phyloP scores from a whole-genome alignment of 1,140 invertebrate species.

The Brachionus rubens region DNA sequence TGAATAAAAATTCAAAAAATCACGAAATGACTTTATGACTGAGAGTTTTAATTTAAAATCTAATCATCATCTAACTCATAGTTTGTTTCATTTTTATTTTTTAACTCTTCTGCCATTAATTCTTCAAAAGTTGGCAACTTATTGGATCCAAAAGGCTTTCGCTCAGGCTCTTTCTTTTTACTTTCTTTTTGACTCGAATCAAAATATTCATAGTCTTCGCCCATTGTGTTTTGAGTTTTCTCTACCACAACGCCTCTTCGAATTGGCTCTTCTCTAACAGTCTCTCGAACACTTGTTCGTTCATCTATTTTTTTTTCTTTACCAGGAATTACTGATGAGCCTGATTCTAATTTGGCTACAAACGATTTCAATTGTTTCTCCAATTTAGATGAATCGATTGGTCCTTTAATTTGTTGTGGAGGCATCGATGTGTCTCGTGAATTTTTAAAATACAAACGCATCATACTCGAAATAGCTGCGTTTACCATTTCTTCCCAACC shows the following conservation, averaged over 20 bases:
- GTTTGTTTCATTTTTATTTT: constrained; percentile 39
- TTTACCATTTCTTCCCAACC: constrained; percentile 67
- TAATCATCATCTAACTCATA: constrained; percentile 38
- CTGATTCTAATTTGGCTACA: constrained; percentile 62
- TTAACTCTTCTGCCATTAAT: constrained; percentile 15
- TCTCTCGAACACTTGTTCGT: neutral
- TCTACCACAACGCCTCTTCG: neutral
- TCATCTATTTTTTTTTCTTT: neutral
- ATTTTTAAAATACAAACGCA: constrained; percentile 57
- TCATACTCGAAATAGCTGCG: constrained; percentile 62
- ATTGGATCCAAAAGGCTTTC: neutral
- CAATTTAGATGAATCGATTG: constrained; percentile 63
- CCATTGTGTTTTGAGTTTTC: neutral
- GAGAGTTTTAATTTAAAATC: neutral
- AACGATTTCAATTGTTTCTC: constrained; percentile 65
- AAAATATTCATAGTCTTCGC: constrained; percentile 19
- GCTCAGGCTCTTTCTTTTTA: neutral
- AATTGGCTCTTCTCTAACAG: neutral
- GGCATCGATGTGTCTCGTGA: constrained; percentile 55
- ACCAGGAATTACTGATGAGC: constrained; percentile 51
- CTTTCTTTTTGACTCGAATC: neutral
- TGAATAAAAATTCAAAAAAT: too few species aligned
- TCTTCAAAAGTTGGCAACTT: constrained; percentile 35
- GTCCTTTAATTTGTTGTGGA: constrained; percentile 59
- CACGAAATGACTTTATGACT: too few species aligned